Evolutionary conservation across 1,140 invertebrate genomes (phyloP).

Genomic region (Conus betulinus): DNA sequence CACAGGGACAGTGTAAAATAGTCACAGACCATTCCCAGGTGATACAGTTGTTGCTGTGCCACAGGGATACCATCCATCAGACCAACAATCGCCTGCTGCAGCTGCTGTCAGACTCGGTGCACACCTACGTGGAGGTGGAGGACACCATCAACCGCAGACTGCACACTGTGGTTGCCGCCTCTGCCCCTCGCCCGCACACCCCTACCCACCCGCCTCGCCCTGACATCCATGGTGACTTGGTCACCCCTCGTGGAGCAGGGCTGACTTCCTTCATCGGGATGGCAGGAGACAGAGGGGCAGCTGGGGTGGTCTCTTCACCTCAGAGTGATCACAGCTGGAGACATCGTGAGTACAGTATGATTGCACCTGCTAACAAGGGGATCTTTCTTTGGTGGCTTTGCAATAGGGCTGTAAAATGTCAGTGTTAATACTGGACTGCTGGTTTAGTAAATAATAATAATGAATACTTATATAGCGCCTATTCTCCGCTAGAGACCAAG

Average conservation of each 20-base stretch:
- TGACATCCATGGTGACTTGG: not conserved
- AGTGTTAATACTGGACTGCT: too few species aligned
- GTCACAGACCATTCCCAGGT: too few species aligned
- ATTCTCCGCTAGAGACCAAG: too few species aligned
- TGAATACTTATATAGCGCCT: too few species aligned
- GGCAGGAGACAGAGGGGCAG: not conserved
- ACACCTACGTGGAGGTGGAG: slow-evolving; percentile 67
- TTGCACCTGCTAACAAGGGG: not conserved
- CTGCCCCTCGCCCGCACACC: slow-evolving; percentile 42
- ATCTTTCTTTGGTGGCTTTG: too few species aligned
- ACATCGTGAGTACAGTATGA: not conserved
- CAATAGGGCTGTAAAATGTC: too few species aligned
- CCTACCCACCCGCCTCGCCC: slow-evolving; percentile 1
- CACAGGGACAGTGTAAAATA: too few species aligned
- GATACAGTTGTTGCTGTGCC: not conserved
- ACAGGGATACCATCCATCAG: slow-evolving; percentile 60
- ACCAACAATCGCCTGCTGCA: slow-evolving; percentile 70
- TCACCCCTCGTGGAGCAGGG: slow-evolving; percentile 20
- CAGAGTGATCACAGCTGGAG: slow-evolving; percentile 29
- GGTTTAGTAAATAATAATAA: too few species aligned
- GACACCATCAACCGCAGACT: slow-evolving; percentile 66
- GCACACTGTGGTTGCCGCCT: slow-evolving; percentile 51
- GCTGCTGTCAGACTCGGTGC: slow-evolving; percentile 67
- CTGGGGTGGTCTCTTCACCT: slow-evolving; percentile 30
- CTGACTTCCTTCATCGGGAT: not conserved